A percentile compares a stretch with the other conserved stretches of the same genome.
Evolutionary conservation across 2,113 vertebrate species (phyloP).

Genomic region (Carassius gibelio): DNA sequence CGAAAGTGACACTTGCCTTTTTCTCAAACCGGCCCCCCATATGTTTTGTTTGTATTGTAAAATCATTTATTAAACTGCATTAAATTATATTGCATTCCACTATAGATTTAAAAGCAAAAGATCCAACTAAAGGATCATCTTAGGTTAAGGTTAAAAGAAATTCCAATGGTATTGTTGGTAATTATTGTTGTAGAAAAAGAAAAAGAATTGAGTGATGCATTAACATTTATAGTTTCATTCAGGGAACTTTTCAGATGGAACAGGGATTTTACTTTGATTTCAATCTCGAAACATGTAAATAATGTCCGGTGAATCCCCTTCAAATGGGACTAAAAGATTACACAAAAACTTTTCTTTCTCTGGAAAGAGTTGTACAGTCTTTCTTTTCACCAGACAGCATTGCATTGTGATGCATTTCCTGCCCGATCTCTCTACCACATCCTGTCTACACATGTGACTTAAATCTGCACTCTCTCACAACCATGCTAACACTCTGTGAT

Average conservation of each 20-base stretch:
- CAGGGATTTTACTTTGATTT: constrained; percentile 14
- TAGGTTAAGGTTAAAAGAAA: neutral
- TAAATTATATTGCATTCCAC: neutral
- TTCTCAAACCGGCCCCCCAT: neutral
- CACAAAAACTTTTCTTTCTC: neutral
- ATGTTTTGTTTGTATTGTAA: neutral
- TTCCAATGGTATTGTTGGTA: neutral
- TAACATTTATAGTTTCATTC: neutral
- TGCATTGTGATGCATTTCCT: constrained; percentile 62
- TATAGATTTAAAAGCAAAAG: neutral
- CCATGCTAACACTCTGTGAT: neutral
- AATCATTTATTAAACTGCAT: neutral
- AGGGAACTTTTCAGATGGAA: neutral
- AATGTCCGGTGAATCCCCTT: constrained; percentile 14
- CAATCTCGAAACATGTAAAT: neutral
- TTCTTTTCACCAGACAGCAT: constrained; percentile 10
- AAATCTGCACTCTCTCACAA: constrained; percentile 19
- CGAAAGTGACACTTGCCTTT: neutral
- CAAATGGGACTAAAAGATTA: neutral
- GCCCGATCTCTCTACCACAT: constrained; percentile 63
- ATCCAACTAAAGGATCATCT: neutral
- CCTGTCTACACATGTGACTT: constrained; percentile 55
- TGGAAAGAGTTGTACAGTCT: constrained; percentile 27
- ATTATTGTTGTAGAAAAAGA: neutral
- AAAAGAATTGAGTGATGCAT: neutral